A percentile compares a stretch with the other conserved stretches of the same genome.
Evolutionary conservation across 2,888 invertebrate genomes (phyloP).

Genomic region (Odontomyia ornata): DNA sequence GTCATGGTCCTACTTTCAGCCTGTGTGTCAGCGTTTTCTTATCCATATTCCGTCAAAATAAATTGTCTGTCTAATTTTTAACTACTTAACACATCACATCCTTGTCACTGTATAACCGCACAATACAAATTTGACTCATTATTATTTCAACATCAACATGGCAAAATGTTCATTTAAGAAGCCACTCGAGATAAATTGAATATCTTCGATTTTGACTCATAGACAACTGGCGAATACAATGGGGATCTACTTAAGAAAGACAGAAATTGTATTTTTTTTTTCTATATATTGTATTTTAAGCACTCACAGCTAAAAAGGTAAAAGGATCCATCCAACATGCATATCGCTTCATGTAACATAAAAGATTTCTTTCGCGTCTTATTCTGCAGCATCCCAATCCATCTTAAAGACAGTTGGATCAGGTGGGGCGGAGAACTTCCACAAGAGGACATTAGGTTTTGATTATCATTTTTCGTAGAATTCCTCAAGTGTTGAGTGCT

Average conservation of each 20-base stretch:
- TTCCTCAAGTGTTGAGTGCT: background rate
- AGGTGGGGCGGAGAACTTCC: too few species aligned
- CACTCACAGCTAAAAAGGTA: slow-evolving; percentile 7
- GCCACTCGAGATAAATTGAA: background rate
- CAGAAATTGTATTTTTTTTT: background rate
- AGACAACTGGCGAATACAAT: background rate
- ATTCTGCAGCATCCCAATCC: too few species aligned
- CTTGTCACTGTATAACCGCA: slow-evolving; percentile 18
- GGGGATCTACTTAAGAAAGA: background rate
- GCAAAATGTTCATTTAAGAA: background rate
- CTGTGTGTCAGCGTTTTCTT: too few species aligned
- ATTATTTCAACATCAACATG: background rate
- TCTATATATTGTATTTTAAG: background rate
- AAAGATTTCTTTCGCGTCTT: background rate
- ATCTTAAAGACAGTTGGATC: too few species aligned
- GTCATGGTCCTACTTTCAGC: too few species aligned
- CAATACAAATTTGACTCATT: slow-evolving; percentile 33
- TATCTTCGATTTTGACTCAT: slow-evolving; percentile 15
- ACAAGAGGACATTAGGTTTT: background rate
- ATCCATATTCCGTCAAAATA: background rate
- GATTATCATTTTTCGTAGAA: background rate
- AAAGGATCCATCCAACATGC: background rate
- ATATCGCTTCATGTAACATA: background rate
- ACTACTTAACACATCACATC: slow-evolving; percentile 17
- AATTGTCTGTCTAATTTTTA: slow-evolving; percentile 21